These are phyloP conservation scores for Scartelaos histophorus DNA, from an alignment of 2,113 vertebrate genomes.

Conservation along the genomic window DNA sequence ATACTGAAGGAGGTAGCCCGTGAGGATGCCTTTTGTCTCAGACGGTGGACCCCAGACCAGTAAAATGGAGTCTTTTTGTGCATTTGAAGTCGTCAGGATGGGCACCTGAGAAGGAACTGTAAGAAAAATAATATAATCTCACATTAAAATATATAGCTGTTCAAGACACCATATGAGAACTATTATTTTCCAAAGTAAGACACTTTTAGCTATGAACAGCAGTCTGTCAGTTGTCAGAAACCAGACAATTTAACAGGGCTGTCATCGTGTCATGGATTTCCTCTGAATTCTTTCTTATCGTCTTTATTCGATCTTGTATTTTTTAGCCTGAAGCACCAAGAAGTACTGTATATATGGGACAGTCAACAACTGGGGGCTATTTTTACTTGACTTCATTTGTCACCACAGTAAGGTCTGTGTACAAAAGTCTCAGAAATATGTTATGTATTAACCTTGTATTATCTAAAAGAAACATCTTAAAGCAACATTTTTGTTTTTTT, in stretches of 20 bases:
- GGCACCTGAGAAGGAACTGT: constrained; percentile 86
- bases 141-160: no score
- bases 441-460: background rate
- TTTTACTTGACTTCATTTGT: background rate
- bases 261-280: background rate
- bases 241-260: background rate
- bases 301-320: background rate
- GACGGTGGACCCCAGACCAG: constrained; percentile 88
- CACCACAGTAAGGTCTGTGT: background rate
- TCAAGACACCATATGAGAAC: no score
- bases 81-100: constrained; percentile 83
- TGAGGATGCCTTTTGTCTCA: constrained; percentile 85
- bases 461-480: background rate
- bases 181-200: no score
- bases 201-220: background rate
- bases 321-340: background rate
- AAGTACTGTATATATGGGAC: background rate
- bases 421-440: background rate
- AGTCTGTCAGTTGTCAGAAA: background rate
- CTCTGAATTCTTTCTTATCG: background rate
- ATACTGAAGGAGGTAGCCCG: constrained; percentile 86
- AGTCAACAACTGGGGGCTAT: background rate
- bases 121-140: constrained; percentile 18
- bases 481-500: background rate
- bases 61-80: constrained; percentile 80